A percentile compares a stretch with the other conserved stretches of the same genome.
phyloP scores from a whole-genome alignment of 2,797 vertebrate species.

The Triplophysa bombifrons region DNA sequence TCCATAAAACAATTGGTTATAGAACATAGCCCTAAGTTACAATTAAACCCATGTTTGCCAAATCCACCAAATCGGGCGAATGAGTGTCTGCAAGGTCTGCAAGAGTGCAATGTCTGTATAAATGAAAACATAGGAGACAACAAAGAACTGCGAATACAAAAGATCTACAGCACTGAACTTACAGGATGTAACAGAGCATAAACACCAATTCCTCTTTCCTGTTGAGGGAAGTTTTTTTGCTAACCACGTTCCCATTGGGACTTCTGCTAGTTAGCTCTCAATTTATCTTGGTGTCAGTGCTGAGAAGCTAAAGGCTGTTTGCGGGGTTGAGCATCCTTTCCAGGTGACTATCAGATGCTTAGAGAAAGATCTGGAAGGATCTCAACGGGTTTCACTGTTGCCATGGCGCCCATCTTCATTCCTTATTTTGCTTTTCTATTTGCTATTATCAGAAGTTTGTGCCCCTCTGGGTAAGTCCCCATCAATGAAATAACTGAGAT shows the following conservation, averaged over 20 bases:
- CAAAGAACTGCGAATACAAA: background rate
- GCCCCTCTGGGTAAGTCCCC: slow-evolving; percentile 18
- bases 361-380: slow-evolving; percentile 31
- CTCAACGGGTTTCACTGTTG: slow-evolving; percentile 45
- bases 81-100: background rate
- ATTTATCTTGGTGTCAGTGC: slow-evolving; percentile 23
- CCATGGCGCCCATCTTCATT: slow-evolving; percentile 41
- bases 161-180: background rate
- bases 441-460: slow-evolving; percentile 38
- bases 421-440: slow-evolving; percentile 18
- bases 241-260: slow-evolving; percentile 29
- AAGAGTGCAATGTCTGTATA: background rate
- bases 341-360: slow-evolving; percentile 33
- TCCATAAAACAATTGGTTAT: too few relatives aligned
- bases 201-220: slow-evolving; percentile 1
- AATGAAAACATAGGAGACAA: background rate
- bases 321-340: slow-evolving; percentile 30
- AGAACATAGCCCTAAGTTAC: background rate
- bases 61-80: slow-evolving; percentile 9
- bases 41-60: slow-evolving; percentile 17
- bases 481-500: slow-evolving; percentile 5
- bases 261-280: slow-evolving; percentile 25
- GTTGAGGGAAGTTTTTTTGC: slow-evolving; percentile 8
- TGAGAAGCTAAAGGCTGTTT: slow-evolving; percentile 10
- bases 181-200: background rate